These are phyloP conservation scores for Cephus nigrinus DNA, from an alignment of 2,888 invertebrate species.

Conservation along the genomic window DNA sequence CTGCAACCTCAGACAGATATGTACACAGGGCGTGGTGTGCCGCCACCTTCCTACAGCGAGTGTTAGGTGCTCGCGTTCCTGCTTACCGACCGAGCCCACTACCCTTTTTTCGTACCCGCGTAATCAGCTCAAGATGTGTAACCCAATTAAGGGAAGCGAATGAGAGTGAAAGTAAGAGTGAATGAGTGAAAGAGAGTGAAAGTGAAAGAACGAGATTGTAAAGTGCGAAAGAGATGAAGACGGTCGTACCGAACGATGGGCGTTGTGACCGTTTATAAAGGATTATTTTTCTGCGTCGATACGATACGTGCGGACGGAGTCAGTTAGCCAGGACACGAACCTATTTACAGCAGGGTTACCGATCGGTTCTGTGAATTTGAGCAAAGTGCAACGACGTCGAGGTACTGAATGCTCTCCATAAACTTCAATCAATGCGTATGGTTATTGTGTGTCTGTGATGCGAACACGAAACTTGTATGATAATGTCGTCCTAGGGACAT, in stretches of 20 bases:
- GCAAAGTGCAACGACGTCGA: conserved; percentile 8
- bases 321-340: background rate
- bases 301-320: background rate
- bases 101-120: background rate
- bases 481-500: conserved; percentile 38
- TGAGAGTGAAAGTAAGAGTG: conserved; percentile 14
- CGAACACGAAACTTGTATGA: conserved; percentile 42
- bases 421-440: background rate
- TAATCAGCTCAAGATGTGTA: background rate
- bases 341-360: background rate
- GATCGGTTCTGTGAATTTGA: background rate
- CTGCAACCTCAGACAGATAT: conserved; percentile 76
- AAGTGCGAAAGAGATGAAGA: background rate
- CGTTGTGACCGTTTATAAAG: background rate
- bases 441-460: conserved; percentile 34
- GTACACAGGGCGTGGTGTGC: conserved; percentile 70
- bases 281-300: background rate
- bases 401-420: background rate
- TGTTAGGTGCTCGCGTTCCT: conserved; percentile 62
- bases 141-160: background rate
- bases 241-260: background rate
- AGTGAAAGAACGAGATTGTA: conserved; percentile 16
- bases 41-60: conserved; percentile 73
- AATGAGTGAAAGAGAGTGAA: background rate
- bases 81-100: background rate